phyloP scores from a whole-genome alignment of 2,113 vertebrate genomes.

The Eulemur rufifrons region DNA sequence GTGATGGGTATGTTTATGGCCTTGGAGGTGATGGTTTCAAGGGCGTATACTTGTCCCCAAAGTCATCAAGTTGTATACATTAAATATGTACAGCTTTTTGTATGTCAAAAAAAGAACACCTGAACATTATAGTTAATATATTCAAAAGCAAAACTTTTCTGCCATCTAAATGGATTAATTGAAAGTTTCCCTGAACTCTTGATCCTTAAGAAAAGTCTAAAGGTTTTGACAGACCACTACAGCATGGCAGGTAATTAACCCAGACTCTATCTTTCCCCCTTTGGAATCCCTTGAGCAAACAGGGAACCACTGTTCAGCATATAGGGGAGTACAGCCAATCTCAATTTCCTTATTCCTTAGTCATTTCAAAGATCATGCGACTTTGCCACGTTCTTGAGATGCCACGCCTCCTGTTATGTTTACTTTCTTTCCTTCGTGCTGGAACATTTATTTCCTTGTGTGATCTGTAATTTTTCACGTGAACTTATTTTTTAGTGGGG shows the following conservation, averaged over 20 bases:
- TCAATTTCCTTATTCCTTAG: background rate
- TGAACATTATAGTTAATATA: background rate
- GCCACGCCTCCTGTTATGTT: background rate
- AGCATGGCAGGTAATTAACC: background rate
- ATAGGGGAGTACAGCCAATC: background rate
- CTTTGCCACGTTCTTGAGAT: background rate
- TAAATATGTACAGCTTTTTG: background rate
- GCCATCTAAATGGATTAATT: background rate
- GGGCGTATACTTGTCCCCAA: background rate
- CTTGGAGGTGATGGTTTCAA: background rate
- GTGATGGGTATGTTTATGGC: background rate
- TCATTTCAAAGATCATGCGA: background rate
- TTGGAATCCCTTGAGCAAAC: background rate
- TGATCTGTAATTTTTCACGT: background rate
- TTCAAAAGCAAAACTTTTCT: background rate
- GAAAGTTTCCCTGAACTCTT: background rate
- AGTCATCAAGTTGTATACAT: background rate
- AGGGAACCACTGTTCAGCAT: background rate
- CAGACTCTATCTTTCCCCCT: background rate
- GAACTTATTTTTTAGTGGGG: background rate
- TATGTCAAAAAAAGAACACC: background rate
- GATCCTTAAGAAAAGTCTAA: background rate
- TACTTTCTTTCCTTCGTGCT: background rate
- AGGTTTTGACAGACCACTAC: background rate
- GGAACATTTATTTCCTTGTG: background rate